These are phyloP conservation scores for Mohoua ochrocephala DNA, from an alignment of 2,113 vertebrate genomes.

Conservation along the genomic window DNA sequence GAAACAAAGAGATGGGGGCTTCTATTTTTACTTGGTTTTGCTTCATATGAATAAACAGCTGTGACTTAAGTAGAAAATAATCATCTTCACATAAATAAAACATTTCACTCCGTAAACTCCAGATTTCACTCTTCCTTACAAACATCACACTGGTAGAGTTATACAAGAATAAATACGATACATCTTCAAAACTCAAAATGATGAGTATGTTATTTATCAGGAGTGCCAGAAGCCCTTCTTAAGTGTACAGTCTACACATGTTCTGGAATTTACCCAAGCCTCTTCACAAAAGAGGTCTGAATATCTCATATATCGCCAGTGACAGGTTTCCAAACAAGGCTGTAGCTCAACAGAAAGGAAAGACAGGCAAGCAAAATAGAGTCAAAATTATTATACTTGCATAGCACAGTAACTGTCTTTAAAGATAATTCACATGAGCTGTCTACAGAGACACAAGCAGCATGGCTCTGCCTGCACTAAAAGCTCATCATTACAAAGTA, in stretches of 20 bases:
- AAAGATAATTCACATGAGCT: background rate
- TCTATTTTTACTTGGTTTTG: background rate
- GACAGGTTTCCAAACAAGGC: background rate
- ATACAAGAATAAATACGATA: background rate
- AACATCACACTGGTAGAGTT: background rate
- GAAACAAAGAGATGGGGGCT: background rate
- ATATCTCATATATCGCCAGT: background rate
- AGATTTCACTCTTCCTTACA: background rate
- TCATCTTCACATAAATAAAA: background rate
- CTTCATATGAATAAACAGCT: background rate
- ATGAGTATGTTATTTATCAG: background rate
- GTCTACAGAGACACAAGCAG: background rate
- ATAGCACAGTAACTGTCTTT: background rate
- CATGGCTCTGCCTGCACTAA: background rate
- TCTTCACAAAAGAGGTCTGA: background rate
- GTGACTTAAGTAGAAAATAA: background rate
- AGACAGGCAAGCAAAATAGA: background rate
- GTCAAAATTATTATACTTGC: background rate
- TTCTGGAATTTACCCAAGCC: background rate
- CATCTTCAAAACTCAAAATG: background rate
- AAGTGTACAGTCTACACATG: background rate
- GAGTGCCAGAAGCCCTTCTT: background rate
- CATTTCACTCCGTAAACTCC: background rate
- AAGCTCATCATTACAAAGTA: background rate
- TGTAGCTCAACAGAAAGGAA: background rate